Percentiles rank a stretch among this genome's conserved stretches.
Evolutionary conservation across 1,140 invertebrate genomes (phyloP).

Genomic region (Penaeus chinensis): DNA sequence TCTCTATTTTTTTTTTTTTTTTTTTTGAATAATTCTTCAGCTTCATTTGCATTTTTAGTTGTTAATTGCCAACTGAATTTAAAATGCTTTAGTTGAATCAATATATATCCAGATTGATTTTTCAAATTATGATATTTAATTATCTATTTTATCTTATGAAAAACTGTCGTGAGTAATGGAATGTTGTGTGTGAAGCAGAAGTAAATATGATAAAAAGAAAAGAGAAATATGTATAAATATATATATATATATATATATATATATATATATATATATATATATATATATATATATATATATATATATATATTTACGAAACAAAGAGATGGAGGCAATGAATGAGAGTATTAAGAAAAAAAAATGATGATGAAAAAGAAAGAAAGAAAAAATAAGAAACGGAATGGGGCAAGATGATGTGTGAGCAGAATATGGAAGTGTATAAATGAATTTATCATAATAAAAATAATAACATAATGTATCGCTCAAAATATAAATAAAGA

Average conservation of each 20-base stretch:
- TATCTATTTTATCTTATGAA: too few relatives aligned
- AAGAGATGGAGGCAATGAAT: neutral
- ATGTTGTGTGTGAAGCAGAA: too few relatives aligned
- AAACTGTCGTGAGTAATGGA: too few relatives aligned
- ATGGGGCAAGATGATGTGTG: neutral
- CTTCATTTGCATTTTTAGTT: too few relatives aligned
- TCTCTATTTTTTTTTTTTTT: too few relatives aligned
- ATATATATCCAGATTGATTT: too few relatives aligned
- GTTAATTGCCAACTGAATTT: too few relatives aligned
- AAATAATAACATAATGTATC: neutral
- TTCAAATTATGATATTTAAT: too few relatives aligned
- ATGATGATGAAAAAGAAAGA: conserved; percentile 10
- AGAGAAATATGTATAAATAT: neutral
- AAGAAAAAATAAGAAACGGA: neutral
- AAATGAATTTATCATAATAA: neutral
- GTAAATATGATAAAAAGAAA: too few relatives aligned
- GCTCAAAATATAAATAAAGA: neutral
- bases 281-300: conserved; percentile 26
- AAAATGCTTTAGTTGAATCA: too few relatives aligned
- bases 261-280: conserved; percentile 21
- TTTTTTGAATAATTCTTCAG: too few relatives aligned
- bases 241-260: conserved; percentile 26
- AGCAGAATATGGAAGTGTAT: neutral
- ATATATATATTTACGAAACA: conserved; percentile 12
- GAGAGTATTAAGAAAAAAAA: conserved; percentile 12